Evolutionary conservation across 2,797 vertebrate species (phyloP).

Genomic region (Erpetoichthys calabaricus): DNA sequence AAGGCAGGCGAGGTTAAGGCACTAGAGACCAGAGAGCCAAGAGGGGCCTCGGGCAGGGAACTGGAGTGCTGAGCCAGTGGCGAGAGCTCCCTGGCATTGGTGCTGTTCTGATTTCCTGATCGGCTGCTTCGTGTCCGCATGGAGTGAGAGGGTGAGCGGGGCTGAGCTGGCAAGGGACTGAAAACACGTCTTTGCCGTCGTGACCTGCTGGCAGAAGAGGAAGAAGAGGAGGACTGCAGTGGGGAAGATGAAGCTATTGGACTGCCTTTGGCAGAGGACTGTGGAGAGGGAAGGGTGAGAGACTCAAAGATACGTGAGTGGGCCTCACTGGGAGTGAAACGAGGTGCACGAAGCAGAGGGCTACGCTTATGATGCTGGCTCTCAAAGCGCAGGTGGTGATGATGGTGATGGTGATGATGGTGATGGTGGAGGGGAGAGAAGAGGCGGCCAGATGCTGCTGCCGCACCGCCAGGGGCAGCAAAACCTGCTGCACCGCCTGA

Average conservation of each 20-base stretch:
- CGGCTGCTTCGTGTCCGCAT: constrained; percentile 89
- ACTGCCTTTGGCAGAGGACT: constrained; percentile 54
- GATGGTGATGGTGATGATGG: constrained; percentile 49
- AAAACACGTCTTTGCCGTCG: constrained; percentile 53
- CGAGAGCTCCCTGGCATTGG: constrained; percentile 52
- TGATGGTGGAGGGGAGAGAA: constrained; percentile 67
- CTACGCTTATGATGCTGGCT: constrained; percentile 76
- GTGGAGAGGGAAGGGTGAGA: constrained; percentile 63
- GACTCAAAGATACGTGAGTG: constrained; percentile 96
- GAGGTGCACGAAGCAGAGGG: constrained; percentile 76
- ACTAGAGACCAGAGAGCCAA: constrained; percentile 79
- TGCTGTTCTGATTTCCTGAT: constrained; percentile 32
- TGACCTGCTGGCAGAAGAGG: constrained; percentile 43
- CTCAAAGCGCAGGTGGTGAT: constrained; percentile 63
- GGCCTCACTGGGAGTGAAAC: constrained; percentile 93
- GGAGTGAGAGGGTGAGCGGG: constrained; percentile 86
- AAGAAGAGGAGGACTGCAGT: constrained; percentile 50
- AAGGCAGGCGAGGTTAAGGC: constrained; percentile 86
- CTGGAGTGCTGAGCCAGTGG: constrained; percentile 56
- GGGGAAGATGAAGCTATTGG: constrained; percentile 57
- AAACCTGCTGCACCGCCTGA: constrained; percentile 31
- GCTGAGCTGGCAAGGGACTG: constrained; percentile 56
- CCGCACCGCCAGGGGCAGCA: constrained; percentile 16
- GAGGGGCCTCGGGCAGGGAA: constrained; percentile 71
- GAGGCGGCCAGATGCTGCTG: constrained; percentile 59